Percentiles rank a stretch among this genome's conserved stretches.
These are phyloP conservation scores for Montipora capricornis DNA, from an alignment of 64 coral and sea anemone species.

Conservation along the genomic window DNA sequence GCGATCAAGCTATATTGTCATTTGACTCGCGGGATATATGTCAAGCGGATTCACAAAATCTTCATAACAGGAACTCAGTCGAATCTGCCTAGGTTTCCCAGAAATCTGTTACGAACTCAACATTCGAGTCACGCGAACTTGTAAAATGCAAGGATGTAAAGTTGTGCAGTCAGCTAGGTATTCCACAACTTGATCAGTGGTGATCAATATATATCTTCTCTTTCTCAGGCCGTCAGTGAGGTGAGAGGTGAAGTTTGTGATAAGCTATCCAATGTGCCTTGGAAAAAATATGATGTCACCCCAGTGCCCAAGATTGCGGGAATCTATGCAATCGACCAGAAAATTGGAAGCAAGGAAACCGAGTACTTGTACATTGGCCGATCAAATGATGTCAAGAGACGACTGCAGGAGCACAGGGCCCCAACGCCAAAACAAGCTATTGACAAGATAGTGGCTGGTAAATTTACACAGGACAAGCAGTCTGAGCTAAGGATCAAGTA, in stretches of 20 bases:
- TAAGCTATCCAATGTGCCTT: background rate
- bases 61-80: no score
- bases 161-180: no score
- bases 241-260: background rate
- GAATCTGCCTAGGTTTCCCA: no score
- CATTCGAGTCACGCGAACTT: no score
- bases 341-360: background rate
- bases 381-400: background rate
- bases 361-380: background rate
- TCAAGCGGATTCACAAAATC: no score
- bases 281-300: background rate
- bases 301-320: background rate
- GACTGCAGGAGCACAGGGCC: no score
- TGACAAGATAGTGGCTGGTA: background rate
- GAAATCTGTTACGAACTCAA: no score
- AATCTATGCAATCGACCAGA: constrained; percentile 17
- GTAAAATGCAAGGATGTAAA: no score
- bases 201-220: no score
- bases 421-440: background rate
- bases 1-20: no score
- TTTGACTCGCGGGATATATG: no score
- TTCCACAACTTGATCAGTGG: no score
- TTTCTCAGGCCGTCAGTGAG: background rate
- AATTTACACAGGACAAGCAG: background rate
- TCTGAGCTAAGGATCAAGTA: background rate